Conservation (phyloP, 2,888 invertebrate species). For the Buathra laborator region DNA sequence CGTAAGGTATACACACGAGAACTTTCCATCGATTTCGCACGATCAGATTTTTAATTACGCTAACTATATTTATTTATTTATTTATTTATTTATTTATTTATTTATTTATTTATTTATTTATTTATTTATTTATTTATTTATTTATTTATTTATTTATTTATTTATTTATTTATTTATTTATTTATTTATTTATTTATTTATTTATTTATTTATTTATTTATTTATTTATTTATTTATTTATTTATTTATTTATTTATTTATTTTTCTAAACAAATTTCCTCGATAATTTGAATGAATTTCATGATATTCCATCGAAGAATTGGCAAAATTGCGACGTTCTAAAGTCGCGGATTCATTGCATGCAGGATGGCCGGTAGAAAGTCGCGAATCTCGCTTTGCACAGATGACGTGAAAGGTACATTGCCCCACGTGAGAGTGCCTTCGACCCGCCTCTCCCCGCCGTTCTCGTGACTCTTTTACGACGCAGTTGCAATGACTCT, state of each 20-base stretch:
- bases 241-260: too few species aligned
- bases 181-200: neutral
- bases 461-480: conserved; percentile 42
- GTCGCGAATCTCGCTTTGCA: conserved; percentile 33
- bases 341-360: neutral
- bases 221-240: neutral
- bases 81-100: neutral
- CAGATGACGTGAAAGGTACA: conserved; percentile 56
- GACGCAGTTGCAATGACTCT: conserved; percentile 41
- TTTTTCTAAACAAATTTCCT: too few species aligned
- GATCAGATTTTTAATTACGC: conserved; percentile 4
- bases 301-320: too few species aligned
- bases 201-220: neutral
- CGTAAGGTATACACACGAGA: conserved; percentile 31
- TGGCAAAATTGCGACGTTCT: neutral
- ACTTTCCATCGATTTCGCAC: conserved; percentile 38
- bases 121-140: too few species aligned
- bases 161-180: too few species aligned
- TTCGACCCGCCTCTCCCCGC: conserved; percentile 21
- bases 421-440: conserved; percentile 51
- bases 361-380: conserved; percentile 47
- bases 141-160: too few species aligned
- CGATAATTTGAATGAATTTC: too few species aligned
- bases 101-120: too few species aligned
- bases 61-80: neutral